Evolutionary conservation across 2,888 invertebrate genomes (phyloP), one percentile per base, ranked within the genome.

Genomic region (Drosophila paranaensis): DNA sequence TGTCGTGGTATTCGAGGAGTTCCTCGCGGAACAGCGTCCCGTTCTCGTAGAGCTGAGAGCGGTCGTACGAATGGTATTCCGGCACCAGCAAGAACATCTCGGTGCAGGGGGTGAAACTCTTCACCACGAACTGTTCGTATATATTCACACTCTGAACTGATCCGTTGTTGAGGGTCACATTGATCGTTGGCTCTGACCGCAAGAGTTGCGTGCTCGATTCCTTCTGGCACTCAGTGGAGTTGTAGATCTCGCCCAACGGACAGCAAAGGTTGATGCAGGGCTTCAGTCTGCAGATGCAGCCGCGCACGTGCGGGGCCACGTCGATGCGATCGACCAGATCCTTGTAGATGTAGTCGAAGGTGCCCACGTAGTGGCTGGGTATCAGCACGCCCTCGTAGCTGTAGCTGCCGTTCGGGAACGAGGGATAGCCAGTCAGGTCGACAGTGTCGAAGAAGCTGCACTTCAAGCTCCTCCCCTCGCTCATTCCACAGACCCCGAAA

Each of bases 241-340:
- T 75, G 39, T 67, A 90, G 27, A 73, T 45, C 20, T 81, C 67
- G 2, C 80, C 82, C 50, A 77, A 78, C 0, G 91, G 91, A 69
- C 93, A 93, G 64, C 93, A 93, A 14, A 93, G 86, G 40, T 92
- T 91, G 4, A 93, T 78, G 65, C 93, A 93, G 2, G 90, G 71
- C 71, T 90, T 91, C n/a, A 93, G 40, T 25, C 88, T 81, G 62
- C 93, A 93, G 30, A 92, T 83, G 62, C 93, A 93, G 3, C 92
- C 93, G 3, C 93, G 90, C 14, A 77, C 62, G 69, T 92, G 91
- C 3, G 88, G 82, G 6, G 81, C 60, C 3, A 88, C 91, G 33
- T 89, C 84, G 0, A 89, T 51, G 0, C 68, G 81, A 48, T 79
- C 74, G 5, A 74, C 77, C 14, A 77, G 63, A 30, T 84, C 75